Evolutionary conservation across 2,113 vertebrate species (phyloP), one percentile per base, ranked within the genome.

Genomic region (Malurus cyaneus): DNA sequence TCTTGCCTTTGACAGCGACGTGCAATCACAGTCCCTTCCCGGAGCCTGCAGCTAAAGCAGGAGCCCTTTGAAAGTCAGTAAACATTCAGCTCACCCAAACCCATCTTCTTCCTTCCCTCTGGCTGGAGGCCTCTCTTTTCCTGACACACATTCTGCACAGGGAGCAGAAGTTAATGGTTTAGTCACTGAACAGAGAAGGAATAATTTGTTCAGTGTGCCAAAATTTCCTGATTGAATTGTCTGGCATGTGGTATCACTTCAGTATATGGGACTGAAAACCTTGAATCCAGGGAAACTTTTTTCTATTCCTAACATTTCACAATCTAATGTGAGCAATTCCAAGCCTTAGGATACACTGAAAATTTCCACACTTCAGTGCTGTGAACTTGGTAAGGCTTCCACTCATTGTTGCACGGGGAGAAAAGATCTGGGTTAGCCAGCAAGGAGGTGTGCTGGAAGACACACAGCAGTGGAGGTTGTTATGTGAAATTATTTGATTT

Each of bases 171-270:
- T 14, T 41, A 31, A 42, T 59, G 25, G 26, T 82, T 93, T 70
- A 70, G 6, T 41, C 62, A 29, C 18, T 56, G 44, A 86, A 32
- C 21, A 64, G 46, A 76, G 49, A 29, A 61, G 31, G 65, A 78
- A 32, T 12, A 42, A 34, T 66, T 77, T 57, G 25, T 73, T 73
- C 8, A 73, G 10, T 0, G 0, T 4, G 10, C n/a, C n/a, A 28
- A 62, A 66, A 46, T 17, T 20, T 82, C 67, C 62, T 74, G 39
- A 26, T 14, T 39, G 50, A 54, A 52, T 70, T 66, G 26, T 71
- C 17, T 72, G 20, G 20, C 21, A 0, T 3, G 6, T 31, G 19
- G 4, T 7, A 50, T 25, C 47, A 24, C 32, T 80, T 84, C 61
- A 81, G 61, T 16, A 25, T 2, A 39, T 14, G 24, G 21, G 34